A percentile compares a stretch with the other conserved stretches of the same genome.
Evolutionary conservation across 2,888 invertebrate species (phyloP).

Genomic region (Cosmia trapezina): DNA sequence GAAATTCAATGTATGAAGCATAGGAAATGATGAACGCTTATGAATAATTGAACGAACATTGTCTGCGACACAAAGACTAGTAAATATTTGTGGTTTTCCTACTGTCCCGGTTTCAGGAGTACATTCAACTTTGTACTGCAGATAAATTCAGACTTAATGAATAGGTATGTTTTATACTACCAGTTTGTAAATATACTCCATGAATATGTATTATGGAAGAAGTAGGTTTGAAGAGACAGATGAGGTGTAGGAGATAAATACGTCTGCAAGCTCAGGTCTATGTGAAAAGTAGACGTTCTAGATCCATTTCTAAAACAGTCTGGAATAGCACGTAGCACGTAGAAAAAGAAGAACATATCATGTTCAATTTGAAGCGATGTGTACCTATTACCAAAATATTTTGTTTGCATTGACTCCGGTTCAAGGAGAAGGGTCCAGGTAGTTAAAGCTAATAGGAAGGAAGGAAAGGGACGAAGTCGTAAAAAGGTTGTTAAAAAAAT

Average conservation of each 20-base stretch:
- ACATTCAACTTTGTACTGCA: slow-evolving; percentile 50
- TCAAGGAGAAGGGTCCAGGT: slow-evolving; percentile 49
- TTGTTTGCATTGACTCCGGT: slow-evolving; percentile 37
- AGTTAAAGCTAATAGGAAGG: slow-evolving; percentile 48
- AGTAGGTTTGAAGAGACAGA: neutral
- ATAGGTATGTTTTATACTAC: slow-evolving; percentile 7
- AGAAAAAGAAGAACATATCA: neutral
- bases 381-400: slow-evolving; percentile 27
- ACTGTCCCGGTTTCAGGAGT: slow-evolving; percentile 57
- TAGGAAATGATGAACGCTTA: slow-evolving; percentile 59
- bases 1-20: slow-evolving; percentile 50
- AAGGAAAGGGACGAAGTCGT: slow-evolving; percentile 46
- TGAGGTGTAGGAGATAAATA: neutral
- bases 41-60: slow-evolving; percentile 66
- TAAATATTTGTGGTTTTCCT: slow-evolving; percentile 66
- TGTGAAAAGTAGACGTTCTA: too few relatives aligned
- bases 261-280: neutral
- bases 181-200: neutral
- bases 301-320: too few relatives aligned
- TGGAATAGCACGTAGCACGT: neutral
- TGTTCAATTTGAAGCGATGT: slow-evolving; percentile 28
- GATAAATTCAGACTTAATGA: slow-evolving; percentile 32
- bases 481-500: slow-evolving; percentile 51
- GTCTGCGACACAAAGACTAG: slow-evolving; percentile 58
- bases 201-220: neutral